phyloP scores from a whole-genome alignment of 2,888 invertebrate species.

The Cryptops parisi region DNA sequence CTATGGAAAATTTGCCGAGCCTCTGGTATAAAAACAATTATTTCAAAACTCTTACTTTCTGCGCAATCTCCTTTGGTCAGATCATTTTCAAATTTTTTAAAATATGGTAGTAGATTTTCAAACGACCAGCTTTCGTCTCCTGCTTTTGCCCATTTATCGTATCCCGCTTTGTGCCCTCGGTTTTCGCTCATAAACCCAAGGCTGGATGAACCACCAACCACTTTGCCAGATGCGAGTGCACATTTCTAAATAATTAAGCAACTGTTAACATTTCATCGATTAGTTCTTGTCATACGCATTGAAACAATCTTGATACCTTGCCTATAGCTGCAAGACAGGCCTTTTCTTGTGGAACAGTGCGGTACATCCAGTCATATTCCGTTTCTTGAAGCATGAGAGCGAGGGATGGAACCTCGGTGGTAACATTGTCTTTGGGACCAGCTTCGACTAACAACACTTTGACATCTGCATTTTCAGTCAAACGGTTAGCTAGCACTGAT shows the following conservation, averaged over 20 bases:
- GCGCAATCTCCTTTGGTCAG: not conserved
- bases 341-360: not conserved
- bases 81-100: not conserved
- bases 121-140: not conserved
- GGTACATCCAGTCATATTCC: not conserved
- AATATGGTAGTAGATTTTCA: not conserved
- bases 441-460: not conserved
- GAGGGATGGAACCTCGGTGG: not conserved
- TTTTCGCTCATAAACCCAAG: not conserved
- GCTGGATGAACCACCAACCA: not conserved
- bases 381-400: not conserved
- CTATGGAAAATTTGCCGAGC: too few relatives aligned
- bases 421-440: not conserved
- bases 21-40: too few relatives aligned
- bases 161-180: not conserved
- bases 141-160: not conserved
- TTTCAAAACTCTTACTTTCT: too few relatives aligned
- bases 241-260: not conserved
- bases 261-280: too few relatives aligned
- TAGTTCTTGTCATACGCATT: too few relatives aligned
- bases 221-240: not conserved
- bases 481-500: not conserved
- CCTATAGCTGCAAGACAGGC: not conserved
- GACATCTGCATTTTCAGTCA: not conserved
- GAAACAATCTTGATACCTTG: too few relatives aligned